Percentiles rank a stretch among this genome's conserved stretches.
Conservation (phyloP, 92 coral and sea anemone genomes). For the Zoanthus solanderi region DNA sequence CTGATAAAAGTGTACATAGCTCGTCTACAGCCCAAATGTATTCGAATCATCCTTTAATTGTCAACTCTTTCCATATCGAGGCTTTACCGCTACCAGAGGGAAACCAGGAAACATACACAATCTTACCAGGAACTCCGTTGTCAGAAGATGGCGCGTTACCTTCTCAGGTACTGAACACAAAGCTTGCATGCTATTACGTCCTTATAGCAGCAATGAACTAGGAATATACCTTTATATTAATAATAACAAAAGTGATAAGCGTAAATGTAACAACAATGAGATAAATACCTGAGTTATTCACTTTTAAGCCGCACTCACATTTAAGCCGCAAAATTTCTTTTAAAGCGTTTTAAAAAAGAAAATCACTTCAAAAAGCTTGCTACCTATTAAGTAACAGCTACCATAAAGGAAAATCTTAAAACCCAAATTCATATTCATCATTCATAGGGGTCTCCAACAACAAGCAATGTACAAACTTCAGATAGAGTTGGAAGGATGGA, state of each 20-base stretch:
- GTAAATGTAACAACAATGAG: too few species aligned
- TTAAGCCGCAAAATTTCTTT: too few species aligned
- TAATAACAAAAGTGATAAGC: too few species aligned
- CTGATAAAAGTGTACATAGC: not conserved
- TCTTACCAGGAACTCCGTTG: conserved; percentile 13
- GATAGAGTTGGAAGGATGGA: not conserved
- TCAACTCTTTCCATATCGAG: conserved; percentile 30
- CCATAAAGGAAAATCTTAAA: too few species aligned
- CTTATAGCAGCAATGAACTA: too few species aligned
- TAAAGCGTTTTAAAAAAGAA: too few species aligned
- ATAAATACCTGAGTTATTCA: too few species aligned
- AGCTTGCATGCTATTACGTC: too few species aligned
- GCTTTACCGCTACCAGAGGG: conserved; percentile 27
- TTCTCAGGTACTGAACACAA: not conserved
- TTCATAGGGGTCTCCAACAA: conserved; percentile 7
- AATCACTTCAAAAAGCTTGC: too few species aligned
- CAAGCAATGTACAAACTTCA: not conserved
- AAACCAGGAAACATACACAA: not conserved
- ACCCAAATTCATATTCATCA: not conserved
- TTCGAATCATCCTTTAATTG: conserved; percentile 14
- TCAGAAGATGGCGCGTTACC: conserved; percentile 25
- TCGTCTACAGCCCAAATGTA: not conserved
- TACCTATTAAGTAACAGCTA: too few species aligned
- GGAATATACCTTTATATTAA: too few species aligned
- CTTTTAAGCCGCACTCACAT: too few species aligned